phyloP scores from a whole-genome alignment of 2,888 invertebrate species.

The Polietes domitor region DNA sequence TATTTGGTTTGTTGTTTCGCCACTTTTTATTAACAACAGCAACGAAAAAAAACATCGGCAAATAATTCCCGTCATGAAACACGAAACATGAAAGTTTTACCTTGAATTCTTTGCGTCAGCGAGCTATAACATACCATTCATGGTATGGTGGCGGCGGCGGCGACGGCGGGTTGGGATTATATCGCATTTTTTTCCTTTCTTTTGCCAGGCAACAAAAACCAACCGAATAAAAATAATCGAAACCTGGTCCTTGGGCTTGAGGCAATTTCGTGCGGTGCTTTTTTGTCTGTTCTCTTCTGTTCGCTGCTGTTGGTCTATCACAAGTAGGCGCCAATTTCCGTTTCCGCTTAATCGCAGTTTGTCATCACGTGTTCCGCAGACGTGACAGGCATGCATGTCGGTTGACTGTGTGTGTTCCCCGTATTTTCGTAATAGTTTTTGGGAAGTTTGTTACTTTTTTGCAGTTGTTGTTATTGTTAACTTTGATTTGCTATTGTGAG shows the following conservation, averaged over 20 bases:
- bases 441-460: not conserved
- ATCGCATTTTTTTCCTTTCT: no score
- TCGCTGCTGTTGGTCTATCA: no score
- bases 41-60: not conserved
- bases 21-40: slow-evolving; percentile 2
- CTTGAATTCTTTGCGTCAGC: slow-evolving; percentile 13
- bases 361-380: slow-evolving; percentile 63
- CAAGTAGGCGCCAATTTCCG: slow-evolving; percentile 66
- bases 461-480: no score
- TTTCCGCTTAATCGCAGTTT: slow-evolving; percentile 64
- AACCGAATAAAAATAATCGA: not conserved
- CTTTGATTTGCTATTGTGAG: not conserved
- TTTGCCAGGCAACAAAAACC: not conserved
- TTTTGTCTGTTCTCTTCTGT: slow-evolving; percentile 25
- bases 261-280: not conserved
- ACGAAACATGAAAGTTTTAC: slow-evolving; percentile 10
- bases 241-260: slow-evolving; percentile 16
- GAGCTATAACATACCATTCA: no score
- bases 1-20: slow-evolving; percentile 16
- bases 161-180: not conserved
- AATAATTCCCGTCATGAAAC: not conserved
- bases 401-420: no score
- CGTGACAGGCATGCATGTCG: slow-evolving; percentile 56
- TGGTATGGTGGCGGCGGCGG: not conserved
- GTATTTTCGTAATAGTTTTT: slow-evolving; percentile 7